Evolutionary conservation across 2,888 invertebrate species (phyloP), one percentile per base, ranked within the genome.

Genomic region (Pardosa pseudoannulata): DNA sequence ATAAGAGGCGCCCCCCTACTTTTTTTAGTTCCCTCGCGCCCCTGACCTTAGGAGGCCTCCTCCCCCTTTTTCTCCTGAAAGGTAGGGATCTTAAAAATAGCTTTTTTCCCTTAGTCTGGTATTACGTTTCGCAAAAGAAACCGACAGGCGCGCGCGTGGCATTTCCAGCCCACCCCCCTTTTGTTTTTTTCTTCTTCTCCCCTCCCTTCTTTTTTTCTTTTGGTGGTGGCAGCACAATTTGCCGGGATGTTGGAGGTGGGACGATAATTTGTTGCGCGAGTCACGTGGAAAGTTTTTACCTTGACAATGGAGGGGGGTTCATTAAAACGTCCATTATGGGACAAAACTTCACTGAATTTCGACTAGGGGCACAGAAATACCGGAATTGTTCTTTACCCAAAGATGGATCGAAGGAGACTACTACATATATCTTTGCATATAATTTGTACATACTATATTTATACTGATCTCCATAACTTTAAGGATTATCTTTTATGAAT

Each of bases 41-140:
- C 82, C 76, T 83, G 82, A 83, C 82, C 82, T 83, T 83, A 76
- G 71, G n/a, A 65, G n/a, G 23, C 46, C 5, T 11, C 31, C 32
- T 29, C 67, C 56, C 64, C 39, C 13, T n/a, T 13, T 39, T n/a
- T 50, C 68, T 13, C 23, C 19, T 0, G 67, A 73, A 50, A 46
- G 72, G 41, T 68, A 41, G n/a, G 74, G 68, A 46, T 68, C 23
- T 41, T 70, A 82, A 82, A 76, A 83, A 76, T 76, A 76, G 82
- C 41, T 29, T 73, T n/a, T n/a, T 31, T 68, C 62, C 82, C 36
- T 67, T 56, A 6, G 23, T 23, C 56, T 56, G 56, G 56, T 56
- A 23, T 56, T 56, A 23, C 23, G 23, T 56, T 19, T 1, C 56
- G 23, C 56, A 56, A 56, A 56, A 56, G 56, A 56, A 56, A 56